Conservation (phyloP, 2,888 invertebrate species). For the Lampropteryx suffumata region DNA sequence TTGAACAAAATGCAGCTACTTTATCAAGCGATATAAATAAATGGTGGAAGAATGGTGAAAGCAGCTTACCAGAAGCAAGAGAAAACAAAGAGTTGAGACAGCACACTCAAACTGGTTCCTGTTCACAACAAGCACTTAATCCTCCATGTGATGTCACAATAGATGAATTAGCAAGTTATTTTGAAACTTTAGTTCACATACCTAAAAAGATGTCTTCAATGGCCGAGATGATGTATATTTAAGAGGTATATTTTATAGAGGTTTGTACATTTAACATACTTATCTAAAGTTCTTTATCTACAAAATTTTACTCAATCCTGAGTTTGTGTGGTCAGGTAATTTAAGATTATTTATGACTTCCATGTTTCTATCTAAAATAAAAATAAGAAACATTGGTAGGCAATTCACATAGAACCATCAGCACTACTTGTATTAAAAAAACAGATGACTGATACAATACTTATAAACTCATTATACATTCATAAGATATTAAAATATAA, state of each 20-base stretch:
- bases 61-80: slow-evolving; percentile 38
- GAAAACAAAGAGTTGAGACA: slow-evolving; percentile 50
- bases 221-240: slow-evolving; percentile 99
- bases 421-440: too few species aligned
- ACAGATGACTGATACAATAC: too few species aligned
- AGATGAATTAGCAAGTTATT: slow-evolving; percentile 97
- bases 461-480: too few species aligned
- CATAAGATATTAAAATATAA: too few species aligned
- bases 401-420: too few species aligned
- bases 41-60: slow-evolving; percentile 59
- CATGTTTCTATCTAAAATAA: too few species aligned
- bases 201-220: slow-evolving; percentile 98
- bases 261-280: too few species aligned
- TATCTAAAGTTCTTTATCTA: too few species aligned
- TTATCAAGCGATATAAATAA: slow-evolving; percentile 46
- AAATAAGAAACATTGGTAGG: too few species aligned
- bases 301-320: too few species aligned
- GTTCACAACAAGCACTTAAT: slow-evolving; percentile 90
- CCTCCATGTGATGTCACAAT: slow-evolving; percentile 94
- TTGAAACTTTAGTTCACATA: slow-evolving; percentile 97
- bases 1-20: slow-evolving; percentile 35
- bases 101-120: slow-evolving; percentile 73
- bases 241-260: slow-evolving; percentile 57
- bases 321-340: too few species aligned
- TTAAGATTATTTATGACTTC: too few species aligned